Evolutionary conservation across 2,888 invertebrate genomes (phyloP).

Genomic region (Polietes domitor): DNA sequence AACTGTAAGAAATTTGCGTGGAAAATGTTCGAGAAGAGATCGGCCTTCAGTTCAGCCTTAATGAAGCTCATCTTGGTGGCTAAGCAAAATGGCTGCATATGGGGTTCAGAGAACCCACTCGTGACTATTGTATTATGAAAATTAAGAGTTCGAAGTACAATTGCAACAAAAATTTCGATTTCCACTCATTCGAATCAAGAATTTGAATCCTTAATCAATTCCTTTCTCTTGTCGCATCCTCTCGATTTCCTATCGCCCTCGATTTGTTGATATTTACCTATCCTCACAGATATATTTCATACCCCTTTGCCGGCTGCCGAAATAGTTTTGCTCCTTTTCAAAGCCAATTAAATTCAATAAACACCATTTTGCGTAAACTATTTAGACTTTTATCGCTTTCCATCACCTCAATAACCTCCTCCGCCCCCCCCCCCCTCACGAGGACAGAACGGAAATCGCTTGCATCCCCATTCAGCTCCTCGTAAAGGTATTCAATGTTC

Average conservation of each 20-base stretch:
- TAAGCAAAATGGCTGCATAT: too few relatives aligned
- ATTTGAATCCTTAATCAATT: too few relatives aligned
- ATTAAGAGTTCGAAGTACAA: too few relatives aligned
- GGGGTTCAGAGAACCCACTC: too few relatives aligned
- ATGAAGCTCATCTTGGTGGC: too few relatives aligned
- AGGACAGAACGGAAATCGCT: too few relatives aligned
- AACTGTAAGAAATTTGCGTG: too few relatives aligned
- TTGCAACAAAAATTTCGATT: too few relatives aligned
- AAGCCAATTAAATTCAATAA: conserved; percentile 69
- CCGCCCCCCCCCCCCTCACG: not conserved
- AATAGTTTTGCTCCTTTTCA: conserved; percentile 55
- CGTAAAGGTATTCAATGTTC: conserved; percentile 42
- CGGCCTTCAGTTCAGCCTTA: too few relatives aligned
- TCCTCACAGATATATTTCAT: not conserved
- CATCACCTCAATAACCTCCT: not conserved
- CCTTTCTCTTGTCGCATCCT: not conserved
- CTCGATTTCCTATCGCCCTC: not conserved
- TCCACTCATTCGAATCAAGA: too few relatives aligned
- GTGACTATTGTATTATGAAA: too few relatives aligned
- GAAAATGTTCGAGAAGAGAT: too few relatives aligned
- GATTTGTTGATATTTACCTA: conserved; percentile 7
- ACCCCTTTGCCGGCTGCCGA: not conserved
- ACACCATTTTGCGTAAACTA: conserved; percentile 61
- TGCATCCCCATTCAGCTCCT: not conserved
- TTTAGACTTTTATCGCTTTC: conserved; percentile 60